Evolutionary conservation across 92 coral and sea anemone species (phyloP).

Genomic region (Epizoanthus ramosus): DNA sequence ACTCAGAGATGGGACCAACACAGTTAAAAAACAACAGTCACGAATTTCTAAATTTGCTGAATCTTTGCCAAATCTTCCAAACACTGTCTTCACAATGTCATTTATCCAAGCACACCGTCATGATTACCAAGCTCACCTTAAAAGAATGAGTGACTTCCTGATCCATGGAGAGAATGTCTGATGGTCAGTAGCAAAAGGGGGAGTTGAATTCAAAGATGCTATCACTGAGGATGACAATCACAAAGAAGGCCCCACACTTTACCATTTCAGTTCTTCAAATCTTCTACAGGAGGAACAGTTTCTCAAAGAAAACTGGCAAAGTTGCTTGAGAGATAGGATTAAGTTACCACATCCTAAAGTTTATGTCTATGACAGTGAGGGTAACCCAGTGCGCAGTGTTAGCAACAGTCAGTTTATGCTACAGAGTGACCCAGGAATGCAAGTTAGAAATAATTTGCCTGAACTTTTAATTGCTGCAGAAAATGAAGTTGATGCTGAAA

Average conservation of each 20-base stretch:
- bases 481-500: neutral
- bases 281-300: conserved; percentile 36
- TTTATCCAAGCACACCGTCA: conserved; percentile 18
- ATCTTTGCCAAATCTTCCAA: conserved; percentile 27
- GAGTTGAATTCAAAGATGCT: conserved; percentile 35
- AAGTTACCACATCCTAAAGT: conserved; percentile 39
- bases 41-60: conserved; percentile 38
- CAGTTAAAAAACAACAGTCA: conserved; percentile 29
- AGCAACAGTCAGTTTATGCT: neutral
- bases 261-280: conserved; percentile 45
- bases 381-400: neutral
- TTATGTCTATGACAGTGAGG: conserved; percentile 19
- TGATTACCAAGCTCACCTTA: conserved; percentile 42
- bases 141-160: conserved; percentile 42
- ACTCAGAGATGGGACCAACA: conserved; percentile 31
- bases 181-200: conserved; percentile 24
- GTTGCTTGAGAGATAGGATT: conserved; percentile 30
- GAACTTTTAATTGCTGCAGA: conserved; percentile 1
- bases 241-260: conserved; percentile 37
- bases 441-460: neutral
- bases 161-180: conserved; percentile 44
- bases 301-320: conserved; percentile 33
- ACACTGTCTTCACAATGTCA: conserved; percentile 31
- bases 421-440: neutral
- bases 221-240: conserved; percentile 10